phyloP scores from a whole-genome alignment of 1,140 invertebrate genomes.

The Diplogasteroides magnus region DNA sequence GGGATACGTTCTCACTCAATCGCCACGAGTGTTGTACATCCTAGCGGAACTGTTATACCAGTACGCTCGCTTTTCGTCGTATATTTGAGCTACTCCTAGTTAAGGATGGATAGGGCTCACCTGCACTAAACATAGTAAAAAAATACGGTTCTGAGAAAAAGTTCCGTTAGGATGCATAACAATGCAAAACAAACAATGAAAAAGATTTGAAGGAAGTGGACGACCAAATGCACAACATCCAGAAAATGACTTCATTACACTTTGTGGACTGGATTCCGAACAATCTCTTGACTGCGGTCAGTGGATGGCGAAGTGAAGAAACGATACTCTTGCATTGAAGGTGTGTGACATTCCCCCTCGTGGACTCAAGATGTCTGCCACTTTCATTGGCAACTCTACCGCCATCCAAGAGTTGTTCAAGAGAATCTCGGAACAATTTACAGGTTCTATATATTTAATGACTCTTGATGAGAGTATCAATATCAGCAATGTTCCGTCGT shows the following conservation, averaged over 20 bases:
- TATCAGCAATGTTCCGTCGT: slow-evolving; percentile 76
- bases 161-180: too few relatives aligned
- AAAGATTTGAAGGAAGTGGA: slow-evolving; percentile 60
- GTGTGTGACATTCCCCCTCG: slow-evolving; percentile 52
- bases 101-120: too few relatives aligned
- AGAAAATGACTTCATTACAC: slow-evolving; percentile 66
- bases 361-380: slow-evolving; percentile 62
- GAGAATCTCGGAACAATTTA: slow-evolving; percentile 69
- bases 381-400: slow-evolving; percentile 63
- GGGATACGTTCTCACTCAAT: too few relatives aligned
- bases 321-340: too few relatives aligned
- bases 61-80: slow-evolving; percentile 57
- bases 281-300: slow-evolving; percentile 66
- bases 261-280: slow-evolving; percentile 70
- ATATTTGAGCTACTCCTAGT: too few relatives aligned
- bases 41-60: slow-evolving; percentile 62
- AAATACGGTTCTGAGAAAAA: too few relatives aligned
- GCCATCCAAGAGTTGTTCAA: slow-evolving; percentile 76
- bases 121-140: too few relatives aligned
- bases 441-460: slow-evolving; percentile 33
- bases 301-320: too few relatives aligned
- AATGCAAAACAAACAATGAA: too few relatives aligned
- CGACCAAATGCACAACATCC: slow-evolving; percentile 65
- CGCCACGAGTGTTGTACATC: too few relatives aligned
- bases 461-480: too few relatives aligned